A percentile compares a stretch with the other conserved stretches of the same genome.
phyloP scores from a whole-genome alignment of 2,797 vertebrate species.

The Nannoperca obscura region DNA sequence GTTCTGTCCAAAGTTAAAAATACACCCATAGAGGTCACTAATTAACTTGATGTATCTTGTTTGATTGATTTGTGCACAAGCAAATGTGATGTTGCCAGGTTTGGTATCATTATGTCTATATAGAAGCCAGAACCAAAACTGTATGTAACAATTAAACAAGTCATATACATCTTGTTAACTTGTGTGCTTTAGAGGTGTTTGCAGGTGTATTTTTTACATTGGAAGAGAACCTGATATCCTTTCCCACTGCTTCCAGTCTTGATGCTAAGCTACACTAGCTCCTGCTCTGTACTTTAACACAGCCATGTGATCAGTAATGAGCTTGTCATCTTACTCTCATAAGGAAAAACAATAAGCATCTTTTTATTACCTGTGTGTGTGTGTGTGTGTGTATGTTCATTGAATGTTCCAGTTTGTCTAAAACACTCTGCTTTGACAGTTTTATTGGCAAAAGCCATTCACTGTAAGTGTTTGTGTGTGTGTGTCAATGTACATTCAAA shows the following conservation, averaged over 20 bases:
- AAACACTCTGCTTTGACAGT: constrained; percentile 1
- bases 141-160: no score
- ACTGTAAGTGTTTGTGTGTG: constrained; percentile 31
- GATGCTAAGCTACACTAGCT: background rate
- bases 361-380: constrained; percentile 9
- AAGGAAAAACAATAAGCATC: background rate
- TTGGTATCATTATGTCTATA: background rate
- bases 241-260: background rate
- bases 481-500: constrained; percentile 66
- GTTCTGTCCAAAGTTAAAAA: no score
- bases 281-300: background rate
- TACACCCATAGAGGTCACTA: no score
- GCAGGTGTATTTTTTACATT: no score
- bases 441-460: constrained; percentile 35
- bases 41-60: no score
- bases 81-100: background rate
- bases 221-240: no score
- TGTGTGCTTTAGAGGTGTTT: no score
- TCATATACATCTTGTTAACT: no score
- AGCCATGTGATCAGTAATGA: background rate
- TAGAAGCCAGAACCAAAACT: no score
- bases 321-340: background rate
- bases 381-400: constrained; percentile 1
- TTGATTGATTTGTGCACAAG: no score
- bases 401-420: background rate